Evolutionary conservation across 37 sponge, comb jelly and placozoan species (phyloP).

Genomic region (Ephydatia muelleri): DNA sequence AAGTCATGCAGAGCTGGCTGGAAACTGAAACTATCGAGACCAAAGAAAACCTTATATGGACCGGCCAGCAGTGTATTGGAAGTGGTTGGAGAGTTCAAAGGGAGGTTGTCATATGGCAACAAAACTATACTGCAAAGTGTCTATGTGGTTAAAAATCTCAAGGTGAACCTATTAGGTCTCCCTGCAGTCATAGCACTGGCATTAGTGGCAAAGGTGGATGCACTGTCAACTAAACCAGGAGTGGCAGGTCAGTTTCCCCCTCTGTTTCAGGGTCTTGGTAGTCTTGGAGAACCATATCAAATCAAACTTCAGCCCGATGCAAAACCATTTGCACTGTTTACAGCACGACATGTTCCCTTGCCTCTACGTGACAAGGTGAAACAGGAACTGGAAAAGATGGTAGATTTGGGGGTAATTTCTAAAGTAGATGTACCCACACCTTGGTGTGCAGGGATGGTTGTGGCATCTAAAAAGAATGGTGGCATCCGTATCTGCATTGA

Average conservation of each 20-base stretch:
- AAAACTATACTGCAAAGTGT: conserved; percentile 5
- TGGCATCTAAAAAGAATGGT: conserved; percentile 35
- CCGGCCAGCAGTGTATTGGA: not conserved
- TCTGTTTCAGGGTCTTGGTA: conserved; percentile 42
- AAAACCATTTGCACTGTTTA: conserved; percentile 29
- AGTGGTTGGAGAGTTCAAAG: conserved; percentile 20
- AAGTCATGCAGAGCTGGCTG: no score
- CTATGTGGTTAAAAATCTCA: conserved; percentile 22
- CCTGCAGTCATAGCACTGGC: conserved; percentile 31
- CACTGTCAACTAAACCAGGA: not conserved
- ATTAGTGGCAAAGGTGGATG: conserved; percentile 12
- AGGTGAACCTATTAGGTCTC: conserved; percentile 27
- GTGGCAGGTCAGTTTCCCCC: conserved; percentile 12
- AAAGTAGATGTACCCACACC: conserved; percentile 46
- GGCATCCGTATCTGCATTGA: conserved; percentile 54
- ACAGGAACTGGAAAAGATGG: conserved; percentile 28
- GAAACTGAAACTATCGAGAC: no score
- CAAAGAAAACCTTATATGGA: conserved; percentile 15
- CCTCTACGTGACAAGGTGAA: conserved; percentile 33
- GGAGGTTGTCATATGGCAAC: conserved; percentile 2
- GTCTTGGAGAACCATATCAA: conserved; percentile 15
- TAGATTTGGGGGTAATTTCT: conserved; percentile 44
- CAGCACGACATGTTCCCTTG: conserved; percentile 42
- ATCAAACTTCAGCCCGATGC: conserved; percentile 37
- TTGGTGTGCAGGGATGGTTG: conserved; percentile 70